Evolutionary conservation across 2,888 invertebrate genomes (phyloP).

Genomic region (Eilema sororculum): DNA sequence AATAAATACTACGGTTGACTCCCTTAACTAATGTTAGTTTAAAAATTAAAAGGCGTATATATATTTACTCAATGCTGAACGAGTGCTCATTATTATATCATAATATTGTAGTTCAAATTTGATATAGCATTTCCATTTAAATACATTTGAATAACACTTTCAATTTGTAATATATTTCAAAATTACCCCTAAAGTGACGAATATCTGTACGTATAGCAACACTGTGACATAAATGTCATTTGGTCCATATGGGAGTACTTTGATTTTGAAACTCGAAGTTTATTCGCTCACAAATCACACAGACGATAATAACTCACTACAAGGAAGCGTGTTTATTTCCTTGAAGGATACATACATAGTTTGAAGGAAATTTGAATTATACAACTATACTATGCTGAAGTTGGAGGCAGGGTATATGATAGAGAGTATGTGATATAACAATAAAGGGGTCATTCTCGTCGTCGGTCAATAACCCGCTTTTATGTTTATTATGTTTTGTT

Average conservation of each 20-base stretch:
- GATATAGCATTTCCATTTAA: background rate
- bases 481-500: no score
- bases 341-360: background rate
- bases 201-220: conserved; percentile 47
- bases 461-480: no score
- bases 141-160: background rate
- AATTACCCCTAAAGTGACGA: conserved; percentile 14
- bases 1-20: background rate
- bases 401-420: no score
- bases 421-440: no score
- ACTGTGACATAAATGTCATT: conserved; percentile 35
- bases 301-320: background rate
- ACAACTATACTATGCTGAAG: no score
- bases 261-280: conserved; percentile 27
- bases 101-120: no score
- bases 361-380: no score
- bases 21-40: background rate
- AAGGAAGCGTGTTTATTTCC: background rate
- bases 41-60: background rate
- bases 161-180: background rate
- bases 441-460: no score
- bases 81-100: background rate
- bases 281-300: conserved; percentile 6
- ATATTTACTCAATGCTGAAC: background rate
- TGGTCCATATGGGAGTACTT: conserved; percentile 24